Base-by-base conservation (phyloP, 2,888 invertebrate species). In the Chaitophorus viminalis region DNA sequence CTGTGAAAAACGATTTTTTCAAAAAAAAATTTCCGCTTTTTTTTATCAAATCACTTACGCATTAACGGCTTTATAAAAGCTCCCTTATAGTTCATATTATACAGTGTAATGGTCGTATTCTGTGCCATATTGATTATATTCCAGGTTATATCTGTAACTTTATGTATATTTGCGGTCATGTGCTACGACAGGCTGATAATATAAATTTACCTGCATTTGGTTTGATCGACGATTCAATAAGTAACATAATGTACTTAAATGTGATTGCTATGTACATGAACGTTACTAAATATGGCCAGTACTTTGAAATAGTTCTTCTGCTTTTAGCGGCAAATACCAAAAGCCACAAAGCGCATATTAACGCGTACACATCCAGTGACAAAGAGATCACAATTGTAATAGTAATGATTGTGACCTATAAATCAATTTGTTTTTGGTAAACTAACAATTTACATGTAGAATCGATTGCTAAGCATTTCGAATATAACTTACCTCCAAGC, bases 401-500 rank as follows among this genome's bases (percentile, higher is more conserved):
- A 14, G 6, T 9, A 5, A 39, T 65, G 31, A 84, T 33, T 21
- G 84, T 84, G 29, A 84, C 65, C 84, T 84, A 60, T 60, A 60
- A 3, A 5, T 21, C 0, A 21, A 60, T 21, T 3, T 25, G 60
- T 25, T 60, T 25, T 3, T 25, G 25, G 21, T 60, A 14, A 14
- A 60, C 60, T 25, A 21, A 60, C 1, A 60, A 60, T 60, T 1
- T 3, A 54, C 11, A 11, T 21, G 1, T 60, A 25, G 25, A 60
- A 60, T 54, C 0, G 21, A 14, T 54, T n/a, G n/a, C n/a, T n/a
- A n/a, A n/a, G 31, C 54, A n/a, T 52, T 60, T 21, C 1, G 8
- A 36, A n/a, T 18, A 18, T 29, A 3, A 52, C 60, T 29, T 81
- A 88, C 88, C 68, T 88, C 88, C 9, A 88, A 21, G 9, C 88